These are phyloP conservation scores for Melitaea athalia DNA, from an alignment of 2,888 invertebrate genomes.

Conservation along the genomic window DNA sequence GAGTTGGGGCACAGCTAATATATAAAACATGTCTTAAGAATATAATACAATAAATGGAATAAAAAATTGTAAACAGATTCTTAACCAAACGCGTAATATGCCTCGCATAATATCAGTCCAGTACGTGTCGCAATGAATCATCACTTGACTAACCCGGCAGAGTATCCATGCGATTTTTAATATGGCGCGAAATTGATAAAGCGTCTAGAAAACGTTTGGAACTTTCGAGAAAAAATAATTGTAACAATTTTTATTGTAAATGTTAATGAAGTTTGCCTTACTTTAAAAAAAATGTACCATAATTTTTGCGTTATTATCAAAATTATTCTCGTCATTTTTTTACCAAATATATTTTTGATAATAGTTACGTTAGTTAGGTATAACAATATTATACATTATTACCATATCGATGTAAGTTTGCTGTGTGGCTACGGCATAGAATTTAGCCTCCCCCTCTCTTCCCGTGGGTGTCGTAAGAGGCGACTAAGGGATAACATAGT, in stretches of 20 bases:
- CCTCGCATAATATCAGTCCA: slow-evolving; percentile 7
- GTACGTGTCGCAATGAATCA: slow-evolving; percentile 26
- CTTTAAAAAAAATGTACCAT: too few species aligned
- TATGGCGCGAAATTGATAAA: slow-evolving; percentile 1
- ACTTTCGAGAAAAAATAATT: not conserved
- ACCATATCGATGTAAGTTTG: too few species aligned
- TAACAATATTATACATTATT: too few species aligned
- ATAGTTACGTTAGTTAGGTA: too few species aligned
- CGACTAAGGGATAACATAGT: too few species aligned
- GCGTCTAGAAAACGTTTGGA: not conserved
- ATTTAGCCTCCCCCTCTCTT: too few species aligned
- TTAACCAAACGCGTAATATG: slow-evolving; percentile 6
- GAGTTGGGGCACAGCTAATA: not conserved
- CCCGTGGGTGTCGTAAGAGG: too few species aligned
- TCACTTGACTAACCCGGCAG: slow-evolving; percentile 19
- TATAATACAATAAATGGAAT: not conserved
- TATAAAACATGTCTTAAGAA: not conserved
- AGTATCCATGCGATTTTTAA: slow-evolving; percentile 6
- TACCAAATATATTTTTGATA: too few species aligned
- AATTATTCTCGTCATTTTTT: too few species aligned
- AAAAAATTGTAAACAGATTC: not conserved
- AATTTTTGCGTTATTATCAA: too few species aligned
- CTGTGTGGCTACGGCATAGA: too few species aligned
- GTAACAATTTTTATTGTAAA: not conserved
- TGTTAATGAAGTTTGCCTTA: too few species aligned